Evolutionary conservation across 2,113 vertebrate genomes (phyloP), one percentile per base, ranked within the genome.

Genomic region (Menura novaehollandiae): DNA sequence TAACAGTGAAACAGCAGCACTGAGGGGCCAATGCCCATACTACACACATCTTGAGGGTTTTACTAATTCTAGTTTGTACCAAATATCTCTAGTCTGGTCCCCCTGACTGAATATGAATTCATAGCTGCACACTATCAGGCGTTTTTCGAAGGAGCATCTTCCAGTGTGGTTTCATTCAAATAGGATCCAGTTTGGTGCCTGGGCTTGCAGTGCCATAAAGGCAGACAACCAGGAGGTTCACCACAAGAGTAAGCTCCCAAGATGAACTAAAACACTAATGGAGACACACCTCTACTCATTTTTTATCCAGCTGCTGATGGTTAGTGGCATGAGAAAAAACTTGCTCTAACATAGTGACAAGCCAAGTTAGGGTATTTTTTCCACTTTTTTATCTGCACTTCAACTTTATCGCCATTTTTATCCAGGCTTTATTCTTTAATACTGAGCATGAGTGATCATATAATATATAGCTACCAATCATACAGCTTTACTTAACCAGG

Each of bases 351-450:
- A 41, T 3, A 69, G 17, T 15, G 24, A 69, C 3, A 14, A 35
- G 41, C 7, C 33, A 17, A 11, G 8, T 62, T 52, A 80, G 0
- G 0, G 6, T 39, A 49, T 37, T 37, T 52, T 60, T n/a, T 0
- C 24, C 22, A 39, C 21, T 5, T 73, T 91, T 60, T 87, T 14
- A 78, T 62, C 24, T 37, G 41, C 26, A 49, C 39, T 74, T 66
- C 64, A 59, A 32, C 37, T 66, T 81, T 43, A 86, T 24, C 3
- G 0, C 1, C 21, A 5, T 28, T 68, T 59, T 74, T 33, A 80
- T 41, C 46, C 39, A 77, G 49, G 39, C 15, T 93, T 81, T 87
- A 39, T n/a, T 82, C 24, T 74, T 77, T 51, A 63, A 51, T 32
- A 46, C 19, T 15, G 2, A 26, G 30, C 19, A 72, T 33, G 37